Conservation (phyloP, 2,888 invertebrate species). For the Drosophila borborema region DNA sequence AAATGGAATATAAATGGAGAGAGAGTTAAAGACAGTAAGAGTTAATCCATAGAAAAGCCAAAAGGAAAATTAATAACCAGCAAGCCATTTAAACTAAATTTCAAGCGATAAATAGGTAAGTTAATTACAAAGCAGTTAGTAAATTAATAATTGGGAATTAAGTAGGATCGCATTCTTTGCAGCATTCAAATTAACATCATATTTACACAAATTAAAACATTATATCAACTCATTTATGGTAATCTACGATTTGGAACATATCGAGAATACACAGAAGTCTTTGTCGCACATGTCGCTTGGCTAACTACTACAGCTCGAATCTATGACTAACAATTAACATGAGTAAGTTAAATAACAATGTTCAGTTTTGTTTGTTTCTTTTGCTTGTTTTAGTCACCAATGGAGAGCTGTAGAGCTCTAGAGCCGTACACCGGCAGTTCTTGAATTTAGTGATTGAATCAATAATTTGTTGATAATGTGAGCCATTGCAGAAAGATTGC, state of each 20-base stretch:
- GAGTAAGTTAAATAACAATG: slow-evolving; percentile 33
- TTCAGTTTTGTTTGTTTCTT: slow-evolving; percentile 1
- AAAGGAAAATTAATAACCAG: slow-evolving; percentile 20
- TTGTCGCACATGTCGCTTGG: slow-evolving; percentile 32
- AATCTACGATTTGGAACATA: slow-evolving; percentile 45
- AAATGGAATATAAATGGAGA: slow-evolving; percentile 2
- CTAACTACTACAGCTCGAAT: slow-evolving; percentile 38
- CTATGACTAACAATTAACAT: slow-evolving; percentile 39
- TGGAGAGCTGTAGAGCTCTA: slow-evolving; percentile 34
- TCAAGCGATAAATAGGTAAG: slow-evolving; percentile 32
- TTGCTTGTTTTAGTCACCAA: slow-evolving; percentile 35
- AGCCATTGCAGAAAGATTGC: slow-evolving; percentile 51
- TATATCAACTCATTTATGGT: slow-evolving; percentile 52
- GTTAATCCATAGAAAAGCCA: slow-evolving; percentile 3
- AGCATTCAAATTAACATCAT: slow-evolving; percentile 49
- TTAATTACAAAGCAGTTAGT: slow-evolving; percentile 52
- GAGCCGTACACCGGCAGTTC: slow-evolving; percentile 21
- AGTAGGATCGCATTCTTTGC: slow-evolving; percentile 30
- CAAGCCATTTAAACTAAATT: slow-evolving; percentile 42
- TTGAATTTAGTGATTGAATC: slow-evolving; percentile 37
- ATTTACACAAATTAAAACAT: slow-evolving; percentile 53
- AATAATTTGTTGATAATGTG: slow-evolving; percentile 23
- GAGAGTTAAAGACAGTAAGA: slow-evolving; percentile 5
- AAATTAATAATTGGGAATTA: slow-evolving; percentile 19
- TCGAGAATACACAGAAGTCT: slow-evolving; percentile 50